These are phyloP conservation scores for Simalia tracyae DNA, from an alignment of 2,797 vertebrate species.

Conservation along the genomic window DNA sequence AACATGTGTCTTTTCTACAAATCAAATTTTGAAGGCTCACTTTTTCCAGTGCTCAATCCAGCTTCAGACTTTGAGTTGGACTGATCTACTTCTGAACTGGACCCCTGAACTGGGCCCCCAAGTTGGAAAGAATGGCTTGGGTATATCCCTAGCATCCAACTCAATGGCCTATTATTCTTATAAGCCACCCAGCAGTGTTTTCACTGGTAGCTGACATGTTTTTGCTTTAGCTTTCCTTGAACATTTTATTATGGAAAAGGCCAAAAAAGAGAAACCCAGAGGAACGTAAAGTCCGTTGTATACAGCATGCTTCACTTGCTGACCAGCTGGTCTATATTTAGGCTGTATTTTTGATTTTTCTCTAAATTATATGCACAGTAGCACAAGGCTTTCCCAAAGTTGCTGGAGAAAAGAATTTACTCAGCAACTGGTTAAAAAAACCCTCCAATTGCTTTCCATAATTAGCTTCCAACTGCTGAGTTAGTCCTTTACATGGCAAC, in stretches of 20 bases:
- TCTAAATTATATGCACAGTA: neutral
- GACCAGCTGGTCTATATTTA: neutral
- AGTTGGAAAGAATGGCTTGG: neutral
- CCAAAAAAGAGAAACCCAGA: neutral
- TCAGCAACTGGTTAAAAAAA: neutral
- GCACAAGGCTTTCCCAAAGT: neutral
- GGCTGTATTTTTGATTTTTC: neutral
- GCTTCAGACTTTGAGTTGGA: neutral
- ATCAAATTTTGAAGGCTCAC: neutral
- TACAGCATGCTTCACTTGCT: neutral
- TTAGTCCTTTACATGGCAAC: neutral
- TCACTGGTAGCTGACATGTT: neutral
- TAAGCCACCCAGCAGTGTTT: neutral
- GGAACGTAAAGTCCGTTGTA: neutral
- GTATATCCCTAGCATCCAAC: neutral
- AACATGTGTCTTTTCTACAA: neutral
- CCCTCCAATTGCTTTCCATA: neutral
- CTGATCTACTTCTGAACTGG: neutral
- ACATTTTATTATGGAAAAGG: neutral
- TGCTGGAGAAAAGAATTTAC: neutral
- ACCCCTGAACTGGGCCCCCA: neutral
- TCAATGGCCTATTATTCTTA: neutral
- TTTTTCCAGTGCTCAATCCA: neutral
- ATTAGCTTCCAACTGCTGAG: neutral
- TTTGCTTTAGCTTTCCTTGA: neutral